Evolutionary conservation across 1,140 invertebrate genomes (phyloP).

Genomic region (Carposina sasakii): DNA sequence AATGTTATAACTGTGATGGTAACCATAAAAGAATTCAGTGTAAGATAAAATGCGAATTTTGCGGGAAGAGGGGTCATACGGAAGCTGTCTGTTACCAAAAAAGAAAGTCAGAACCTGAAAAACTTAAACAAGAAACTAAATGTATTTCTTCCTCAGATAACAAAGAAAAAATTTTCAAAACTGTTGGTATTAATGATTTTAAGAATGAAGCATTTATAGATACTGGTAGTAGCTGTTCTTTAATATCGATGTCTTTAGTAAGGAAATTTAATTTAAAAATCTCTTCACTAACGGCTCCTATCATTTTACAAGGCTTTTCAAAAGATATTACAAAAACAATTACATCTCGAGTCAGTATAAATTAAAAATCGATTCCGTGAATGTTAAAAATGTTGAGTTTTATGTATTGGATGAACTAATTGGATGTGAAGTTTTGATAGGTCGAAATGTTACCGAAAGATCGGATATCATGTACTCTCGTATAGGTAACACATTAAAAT

Average conservation of each 20-base stretch:
- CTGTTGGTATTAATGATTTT: background rate
- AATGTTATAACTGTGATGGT: background rate
- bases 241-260: background rate
- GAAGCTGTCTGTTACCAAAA: background rate
- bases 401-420: background rate
- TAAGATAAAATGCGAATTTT: background rate
- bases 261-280: background rate
- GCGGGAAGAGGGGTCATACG: background rate
- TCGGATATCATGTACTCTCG: background rate
- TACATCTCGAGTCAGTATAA: background rate
- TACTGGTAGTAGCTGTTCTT: constrained; percentile 3
- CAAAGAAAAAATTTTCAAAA: background rate
- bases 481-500: background rate
- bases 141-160: background rate
- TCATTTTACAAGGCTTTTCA: background rate
- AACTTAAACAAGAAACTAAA: constrained; percentile 1
- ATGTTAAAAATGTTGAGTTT: background rate
- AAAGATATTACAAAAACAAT: background rate
- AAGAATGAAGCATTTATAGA: background rate
- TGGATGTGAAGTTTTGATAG: constrained; percentile 1
- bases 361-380: background rate
- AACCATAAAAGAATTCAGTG: background rate
- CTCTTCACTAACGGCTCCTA: background rate
- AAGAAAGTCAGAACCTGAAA: background rate
- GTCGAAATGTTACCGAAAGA: constrained; percentile 2